Base-by-base conservation (phyloP, 2,113 vertebrate species). In the Kryptolebias marmoratus region DNA sequence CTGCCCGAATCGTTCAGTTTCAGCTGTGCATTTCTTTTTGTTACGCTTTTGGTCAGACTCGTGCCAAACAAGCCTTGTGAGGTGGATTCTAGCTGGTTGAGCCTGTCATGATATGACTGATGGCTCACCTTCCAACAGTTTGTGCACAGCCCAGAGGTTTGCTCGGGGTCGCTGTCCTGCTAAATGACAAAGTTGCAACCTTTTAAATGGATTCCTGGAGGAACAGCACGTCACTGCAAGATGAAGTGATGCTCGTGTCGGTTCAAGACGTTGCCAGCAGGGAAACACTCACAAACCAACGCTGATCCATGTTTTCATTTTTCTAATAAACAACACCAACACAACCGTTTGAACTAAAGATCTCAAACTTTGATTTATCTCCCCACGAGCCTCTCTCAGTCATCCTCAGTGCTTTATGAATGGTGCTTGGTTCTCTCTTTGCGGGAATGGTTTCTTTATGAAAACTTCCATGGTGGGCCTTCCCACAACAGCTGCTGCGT, bases 131-230 rank as follows among this genome's bases (percentile, higher is more conserved):
- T 53, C 8, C 22, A 53, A 22, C 22, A 18, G n/a, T 11, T 53
- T 22, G 10, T 53, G 50, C 50, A 27, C 50, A 53, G 50, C 50
- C 50, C 22, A 53, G 22, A 27, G 50, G 50, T 53, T 53, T 7
- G 50, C 16, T 53, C 22, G 50, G 50, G 50, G 50, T 27, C 50
- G 27, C 50, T 10, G 50, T 53, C 50, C 22, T 10, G n/a, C 50
- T 22, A n/a, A 53, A 53, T 53, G 50, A 53, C 50, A 53, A 53
- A 53, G 50, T 10, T 53, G 50, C 11, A n/a, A 1, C 36, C 39
- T 59, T 16, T 60, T n/a, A 27, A 60, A 60, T 22, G 30, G 54
- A 44, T 14, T 60, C 58, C 39, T 60, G 32, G 22, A 60, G 58
- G 22, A 22, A 16, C 18, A 18, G 16, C 18, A 39, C n/a, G 57